Conservation (phyloP, 2,888 invertebrate species). For the Drosophila multiciliata region DNA sequence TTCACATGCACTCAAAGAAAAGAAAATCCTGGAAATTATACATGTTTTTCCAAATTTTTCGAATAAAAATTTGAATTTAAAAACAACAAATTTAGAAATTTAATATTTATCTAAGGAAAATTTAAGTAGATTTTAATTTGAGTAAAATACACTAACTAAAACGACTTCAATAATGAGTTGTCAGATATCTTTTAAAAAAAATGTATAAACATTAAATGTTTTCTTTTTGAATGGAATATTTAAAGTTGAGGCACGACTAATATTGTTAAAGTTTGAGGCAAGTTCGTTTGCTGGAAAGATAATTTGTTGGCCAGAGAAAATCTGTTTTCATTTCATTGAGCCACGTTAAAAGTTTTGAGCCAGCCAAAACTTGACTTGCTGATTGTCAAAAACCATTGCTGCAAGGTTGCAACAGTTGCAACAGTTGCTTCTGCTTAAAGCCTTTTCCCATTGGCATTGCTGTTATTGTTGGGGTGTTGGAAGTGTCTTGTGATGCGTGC, state of each 20-base stretch:
- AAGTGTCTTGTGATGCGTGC: conserved; percentile 28
- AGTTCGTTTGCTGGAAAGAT: neutral
- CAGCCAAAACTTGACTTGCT: conserved; percentile 25
- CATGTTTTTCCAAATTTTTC: neutral
- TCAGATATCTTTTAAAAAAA: neutral
- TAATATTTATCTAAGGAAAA: neutral
- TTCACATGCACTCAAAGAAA: neutral
- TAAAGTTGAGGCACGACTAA: neutral
- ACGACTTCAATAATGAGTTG: neutral
- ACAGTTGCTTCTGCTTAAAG: conserved; percentile 23
- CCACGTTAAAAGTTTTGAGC: conserved; percentile 37
- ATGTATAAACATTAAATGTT: neutral
- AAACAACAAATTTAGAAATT: neutral
- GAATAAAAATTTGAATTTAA: neutral
- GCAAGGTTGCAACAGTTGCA: conserved; percentile 18
- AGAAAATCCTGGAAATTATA: neutral
- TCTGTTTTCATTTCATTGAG: conserved; percentile 3
- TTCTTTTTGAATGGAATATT: neutral
- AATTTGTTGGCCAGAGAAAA: neutral
- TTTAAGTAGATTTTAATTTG: neutral
- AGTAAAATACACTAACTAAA: neutral
- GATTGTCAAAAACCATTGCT: conserved; percentile 24
- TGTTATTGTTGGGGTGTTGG: conserved; percentile 15
- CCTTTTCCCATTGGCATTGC: conserved; percentile 18
- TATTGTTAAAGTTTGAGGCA: neutral